phyloP scores from a whole-genome alignment of 2,888 invertebrate genomes.

The Rhagonycha lutea region DNA sequence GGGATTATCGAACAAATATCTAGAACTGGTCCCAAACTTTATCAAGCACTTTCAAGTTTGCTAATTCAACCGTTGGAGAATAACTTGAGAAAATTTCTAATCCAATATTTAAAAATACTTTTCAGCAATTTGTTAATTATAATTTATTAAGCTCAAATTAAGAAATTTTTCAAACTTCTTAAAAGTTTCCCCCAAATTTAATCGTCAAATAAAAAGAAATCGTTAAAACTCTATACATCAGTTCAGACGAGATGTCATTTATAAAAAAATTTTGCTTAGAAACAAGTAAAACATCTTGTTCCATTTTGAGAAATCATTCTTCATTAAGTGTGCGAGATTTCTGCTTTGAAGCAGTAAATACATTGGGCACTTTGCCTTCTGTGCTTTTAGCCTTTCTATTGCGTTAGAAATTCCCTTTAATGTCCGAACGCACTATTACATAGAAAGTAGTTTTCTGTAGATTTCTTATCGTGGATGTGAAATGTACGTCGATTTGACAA shows the following conservation, averaged over 20 bases:
- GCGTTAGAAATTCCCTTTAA: slow-evolving; percentile 29
- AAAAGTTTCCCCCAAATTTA: not conserved
- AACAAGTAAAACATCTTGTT: slow-evolving; percentile 33
- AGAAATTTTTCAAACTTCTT: not conserved
- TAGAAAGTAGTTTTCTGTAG: not conserved
- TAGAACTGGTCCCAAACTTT: slow-evolving; percentile 26
- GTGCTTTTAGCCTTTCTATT: slow-evolving; percentile 26
- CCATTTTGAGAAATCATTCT: slow-evolving; percentile 36
- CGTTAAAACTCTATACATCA: slow-evolving; percentile 11
- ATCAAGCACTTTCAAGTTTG: slow-evolving; percentile 25
- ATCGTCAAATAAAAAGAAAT: not conserved
- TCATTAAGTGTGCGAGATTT: slow-evolving; percentile 32
- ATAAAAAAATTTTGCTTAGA: slow-evolving; percentile 28
- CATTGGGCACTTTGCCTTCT: slow-evolving; percentile 20
- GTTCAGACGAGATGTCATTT: slow-evolving; percentile 15
- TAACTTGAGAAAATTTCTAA: slow-evolving; percentile 21
- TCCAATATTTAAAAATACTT: slow-evolving; percentile 12
- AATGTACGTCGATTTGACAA: not conserved
- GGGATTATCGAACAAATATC: slow-evolving; percentile 27
- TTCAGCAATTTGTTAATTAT: not conserved
- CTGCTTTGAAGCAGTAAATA: slow-evolving; percentile 29
- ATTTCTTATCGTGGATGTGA: not conserved
- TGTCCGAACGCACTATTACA: slow-evolving; percentile 25
- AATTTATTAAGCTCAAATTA: not conserved
- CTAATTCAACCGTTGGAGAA: slow-evolving; percentile 22